These are phyloP conservation scores for Idaea biselata DNA, from an alignment of 2,888 invertebrate genomes.

Conservation along the genomic window DNA sequence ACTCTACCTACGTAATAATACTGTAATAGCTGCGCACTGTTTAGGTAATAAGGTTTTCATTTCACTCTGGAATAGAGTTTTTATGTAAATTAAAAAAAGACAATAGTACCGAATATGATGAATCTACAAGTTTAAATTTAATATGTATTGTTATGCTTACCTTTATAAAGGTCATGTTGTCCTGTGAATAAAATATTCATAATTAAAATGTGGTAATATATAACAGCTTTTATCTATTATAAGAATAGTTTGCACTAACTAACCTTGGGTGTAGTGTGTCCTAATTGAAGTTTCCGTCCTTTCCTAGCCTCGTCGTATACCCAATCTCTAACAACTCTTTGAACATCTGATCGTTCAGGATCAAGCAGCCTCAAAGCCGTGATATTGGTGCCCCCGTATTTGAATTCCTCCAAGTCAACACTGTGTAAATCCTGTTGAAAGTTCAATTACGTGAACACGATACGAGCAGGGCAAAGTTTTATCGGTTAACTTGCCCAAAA, in stretches of 20 bases:
- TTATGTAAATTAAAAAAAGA: no score
- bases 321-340: slow-evolving; percentile 90
- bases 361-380: slow-evolving; percentile 95
- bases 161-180: slow-evolving; percentile 87
- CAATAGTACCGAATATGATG: not conserved
- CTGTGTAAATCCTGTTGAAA: slow-evolving; percentile 90
- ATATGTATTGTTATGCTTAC: slow-evolving; percentile 57
- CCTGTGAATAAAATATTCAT: slow-evolving; percentile 68
- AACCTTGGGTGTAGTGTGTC: slow-evolving; percentile 81
- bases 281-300: slow-evolving; percentile 81
- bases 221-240: slow-evolving; percentile 18
- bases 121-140: not conserved
- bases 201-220: slow-evolving; percentile 8
- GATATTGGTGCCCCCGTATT: slow-evolving; percentile 96
- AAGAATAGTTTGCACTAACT: slow-evolving; percentile 8
- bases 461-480: slow-evolving; percentile 6
- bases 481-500: slow-evolving; percentile 4
- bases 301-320: slow-evolving; percentile 86
- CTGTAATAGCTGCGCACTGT: no score
- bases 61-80: no score
- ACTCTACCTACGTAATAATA: not conserved
- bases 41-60: no score
- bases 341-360: slow-evolving; percentile 89
- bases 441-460: slow-evolving; percentile 27
- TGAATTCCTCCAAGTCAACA: slow-evolving; percentile 95